These are phyloP conservation scores for Neodiprion virginianus DNA, from an alignment of 1,140 invertebrate genomes.

Conservation along the genomic window DNA sequence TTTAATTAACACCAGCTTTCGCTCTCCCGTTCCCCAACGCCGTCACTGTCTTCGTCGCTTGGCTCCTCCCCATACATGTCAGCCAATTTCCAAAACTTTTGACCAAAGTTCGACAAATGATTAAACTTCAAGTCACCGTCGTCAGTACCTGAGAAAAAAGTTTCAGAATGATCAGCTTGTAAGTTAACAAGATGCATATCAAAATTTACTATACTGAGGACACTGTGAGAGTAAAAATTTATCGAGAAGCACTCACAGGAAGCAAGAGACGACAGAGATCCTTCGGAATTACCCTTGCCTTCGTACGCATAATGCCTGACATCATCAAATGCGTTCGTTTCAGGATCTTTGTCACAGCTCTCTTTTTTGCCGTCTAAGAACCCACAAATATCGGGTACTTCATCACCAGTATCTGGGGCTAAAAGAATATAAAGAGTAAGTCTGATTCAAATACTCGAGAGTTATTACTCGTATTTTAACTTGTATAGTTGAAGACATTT, in stretches of 20 bases:
- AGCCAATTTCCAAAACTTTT: constrained; percentile 93
- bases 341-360: constrained; percentile 88
- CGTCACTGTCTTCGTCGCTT: constrained; percentile 78
- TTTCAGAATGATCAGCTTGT: constrained; percentile 19
- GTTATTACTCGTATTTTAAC: background rate
- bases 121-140: constrained; percentile 96
- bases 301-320: constrained; percentile 96
- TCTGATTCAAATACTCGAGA: background rate
- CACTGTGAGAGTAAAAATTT: constrained; percentile 17
- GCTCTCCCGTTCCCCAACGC: constrained; percentile 68
- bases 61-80: constrained; percentile 96
- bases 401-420: constrained; percentile 60
- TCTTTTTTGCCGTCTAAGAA: constrained; percentile 91
- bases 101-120: constrained; percentile 95
- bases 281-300: constrained; percentile 90
- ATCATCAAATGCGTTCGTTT: constrained; percentile 91
- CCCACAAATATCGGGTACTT: constrained; percentile 86
- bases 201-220: constrained; percentile 19
- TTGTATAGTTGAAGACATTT: constrained; percentile 20
- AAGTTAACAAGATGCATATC: constrained; percentile 5
- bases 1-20: constrained; percentile 80
- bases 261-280: constrained; percentile 90
- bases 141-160: constrained; percentile 73
- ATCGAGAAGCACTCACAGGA: constrained; percentile 71
- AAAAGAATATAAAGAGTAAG: constrained; percentile 26